phyloP scores from a whole-genome alignment of 2,113 vertebrate species.

The Gnathonemus longibarbis region DNA sequence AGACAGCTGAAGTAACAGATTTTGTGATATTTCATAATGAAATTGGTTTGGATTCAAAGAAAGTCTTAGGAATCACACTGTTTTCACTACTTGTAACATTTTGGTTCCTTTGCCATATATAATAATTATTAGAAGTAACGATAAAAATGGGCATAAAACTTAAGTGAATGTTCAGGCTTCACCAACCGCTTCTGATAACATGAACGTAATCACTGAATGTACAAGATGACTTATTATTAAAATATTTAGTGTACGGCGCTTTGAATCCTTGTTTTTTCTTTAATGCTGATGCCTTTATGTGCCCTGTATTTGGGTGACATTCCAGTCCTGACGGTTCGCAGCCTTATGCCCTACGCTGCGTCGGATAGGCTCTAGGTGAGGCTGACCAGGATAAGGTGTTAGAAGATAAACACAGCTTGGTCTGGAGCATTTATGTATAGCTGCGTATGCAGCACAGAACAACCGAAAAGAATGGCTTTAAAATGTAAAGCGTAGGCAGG shows the following conservation, averaged over 20 bases:
- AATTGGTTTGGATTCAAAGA: slow-evolving; percentile 23
- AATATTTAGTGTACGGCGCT: slow-evolving; percentile 69
- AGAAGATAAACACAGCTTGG: not conserved
- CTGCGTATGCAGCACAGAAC: slow-evolving; percentile 18
- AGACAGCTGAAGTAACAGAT: slow-evolving; percentile 29
- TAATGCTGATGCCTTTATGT: not conserved
- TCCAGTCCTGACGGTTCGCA: not conserved
- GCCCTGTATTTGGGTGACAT: slow-evolving; percentile 24
- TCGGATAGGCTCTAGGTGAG: not conserved
- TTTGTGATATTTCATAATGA: slow-evolving; percentile 41
- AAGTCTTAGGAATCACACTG: slow-evolving; percentile 43
- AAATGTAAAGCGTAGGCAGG: not conserved
- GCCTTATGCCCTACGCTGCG: not conserved
- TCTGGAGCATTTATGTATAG: not conserved
- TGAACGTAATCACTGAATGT: slow-evolving; percentile 77
- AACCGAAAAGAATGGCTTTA: not conserved
- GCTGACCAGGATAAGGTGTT: not conserved
- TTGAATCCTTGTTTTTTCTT: slow-evolving; percentile 47
- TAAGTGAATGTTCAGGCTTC: slow-evolving; percentile 73
- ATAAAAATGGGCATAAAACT: slow-evolving; percentile 52
- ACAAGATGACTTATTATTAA: slow-evolving; percentile 75
- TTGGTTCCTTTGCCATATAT: slow-evolving; percentile 51
- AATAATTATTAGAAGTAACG: slow-evolving; percentile 52
- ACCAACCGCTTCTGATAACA: slow-evolving; percentile 71
- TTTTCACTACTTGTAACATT: slow-evolving; percentile 46